Conservation (phyloP, 2,113 vertebrate species). For the Sporophila hypoxantha region DNA sequence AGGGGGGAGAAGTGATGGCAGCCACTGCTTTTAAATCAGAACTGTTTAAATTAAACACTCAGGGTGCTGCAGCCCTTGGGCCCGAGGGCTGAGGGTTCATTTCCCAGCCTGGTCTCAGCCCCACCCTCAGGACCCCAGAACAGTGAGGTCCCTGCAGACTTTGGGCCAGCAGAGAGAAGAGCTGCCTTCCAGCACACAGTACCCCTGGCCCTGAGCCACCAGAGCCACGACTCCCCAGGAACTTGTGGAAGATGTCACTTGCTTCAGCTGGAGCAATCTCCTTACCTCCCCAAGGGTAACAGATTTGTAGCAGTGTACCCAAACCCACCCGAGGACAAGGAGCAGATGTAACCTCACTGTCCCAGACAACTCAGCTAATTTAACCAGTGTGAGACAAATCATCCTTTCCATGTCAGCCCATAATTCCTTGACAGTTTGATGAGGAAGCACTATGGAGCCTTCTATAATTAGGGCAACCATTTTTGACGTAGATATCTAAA, state of each 20-base stretch:
- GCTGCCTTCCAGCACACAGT: not conserved
- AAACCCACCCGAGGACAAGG: not conserved
- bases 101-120: not conserved
- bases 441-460: not conserved
- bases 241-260: not conserved
- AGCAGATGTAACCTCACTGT: not conserved
- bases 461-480: not conserved
- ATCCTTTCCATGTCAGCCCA: not conserved
- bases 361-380: not conserved
- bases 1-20: rapidly evolving
- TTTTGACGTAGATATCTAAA: not conserved
- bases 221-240: not conserved
- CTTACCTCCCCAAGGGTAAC: rapidly evolving
- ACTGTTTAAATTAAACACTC: not conserved
- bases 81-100: not conserved
- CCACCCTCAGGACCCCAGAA: not conserved
- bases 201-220: not conserved
- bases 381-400: not conserved
- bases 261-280: not conserved
- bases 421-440: not conserved
- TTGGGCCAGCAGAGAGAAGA: not conserved
- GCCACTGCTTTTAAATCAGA: not conserved
- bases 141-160: not conserved
- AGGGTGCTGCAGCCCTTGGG: not conserved
- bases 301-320: not conserved